These are phyloP conservation scores for Rhopalosiphum nymphaeae DNA, from an alignment of 2,888 invertebrate species.

Conservation along the genomic window DNA sequence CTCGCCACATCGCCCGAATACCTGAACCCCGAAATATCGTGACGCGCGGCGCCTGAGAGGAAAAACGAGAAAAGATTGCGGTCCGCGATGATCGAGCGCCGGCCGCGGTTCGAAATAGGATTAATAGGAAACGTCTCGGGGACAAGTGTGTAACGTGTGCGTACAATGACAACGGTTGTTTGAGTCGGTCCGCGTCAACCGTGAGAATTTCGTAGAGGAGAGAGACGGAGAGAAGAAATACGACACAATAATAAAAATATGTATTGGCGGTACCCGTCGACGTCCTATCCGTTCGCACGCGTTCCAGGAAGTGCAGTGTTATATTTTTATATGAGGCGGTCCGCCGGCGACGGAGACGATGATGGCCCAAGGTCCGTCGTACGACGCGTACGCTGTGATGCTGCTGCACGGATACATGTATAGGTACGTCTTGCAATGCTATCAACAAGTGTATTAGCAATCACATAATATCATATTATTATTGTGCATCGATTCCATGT, in stretches of 20 bases:
- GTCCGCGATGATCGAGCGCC: not conserved
- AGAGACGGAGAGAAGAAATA: not conserved
- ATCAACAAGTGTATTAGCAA: not conserved
- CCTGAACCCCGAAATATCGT: not conserved
- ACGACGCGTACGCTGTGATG: not conserved
- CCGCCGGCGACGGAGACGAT: constrained; percentile 35
- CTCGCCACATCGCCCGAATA: no score
- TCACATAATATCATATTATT: not conserved
- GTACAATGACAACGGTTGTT: not conserved
- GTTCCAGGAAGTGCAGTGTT: constrained; percentile 23
- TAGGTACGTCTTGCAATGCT: not conserved
- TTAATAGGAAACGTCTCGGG: constrained; percentile 47
- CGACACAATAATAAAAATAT: not conserved
- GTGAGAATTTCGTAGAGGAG: constrained; percentile 13
- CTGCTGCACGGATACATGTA: not conserved
- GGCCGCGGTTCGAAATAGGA: not conserved
- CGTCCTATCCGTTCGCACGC: constrained; percentile 15
- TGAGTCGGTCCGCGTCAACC: constrained; percentile 29
- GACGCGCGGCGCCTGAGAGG: not conserved
- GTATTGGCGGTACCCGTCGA: not conserved
- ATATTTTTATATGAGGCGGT: not conserved
- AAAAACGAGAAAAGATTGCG: not conserved
- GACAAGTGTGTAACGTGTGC: not conserved
- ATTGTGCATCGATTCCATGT: not conserved
- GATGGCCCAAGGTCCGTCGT: constrained; percentile 25